Evolutionary conservation across 2,888 invertebrate species (phyloP), one percentile per base, ranked within the genome.

Genomic region (Tetheella fluctuosa): DNA sequence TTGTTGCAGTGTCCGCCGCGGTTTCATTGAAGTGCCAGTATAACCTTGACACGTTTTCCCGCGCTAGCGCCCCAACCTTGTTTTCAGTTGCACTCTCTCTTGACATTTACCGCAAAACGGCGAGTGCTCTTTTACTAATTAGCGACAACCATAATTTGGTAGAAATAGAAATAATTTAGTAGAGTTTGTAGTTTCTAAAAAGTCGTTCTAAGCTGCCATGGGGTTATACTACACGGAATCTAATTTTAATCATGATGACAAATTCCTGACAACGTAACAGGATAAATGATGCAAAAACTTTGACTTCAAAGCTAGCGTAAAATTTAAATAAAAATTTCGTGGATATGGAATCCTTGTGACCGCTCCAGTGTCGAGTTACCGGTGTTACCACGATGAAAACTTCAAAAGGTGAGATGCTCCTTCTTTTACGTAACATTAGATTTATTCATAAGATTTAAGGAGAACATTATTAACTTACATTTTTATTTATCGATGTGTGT

Each of bases 21-120:
- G 79, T 83, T 77, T 78, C 81, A 80, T 84, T 83, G 81, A 83
- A 79, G 83, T 84, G 85, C 76, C 77, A 81, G 68, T 71, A 79
- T 87, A 89, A 90, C 92, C 92, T 93, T 93, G 92, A 91, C 92
- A 91, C 88, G 77, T 83, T 92, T 91, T 91, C 89, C 90, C 91
- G 90, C 91, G 89, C 83, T 87, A 77, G 83, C 81, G 81, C 80
- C 81, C 77, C 83, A 84, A 86, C 88, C 89, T 90, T 89, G 87
- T 87, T 89, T 88, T 88, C 82, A 79, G 81, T 86, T 90, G 86
- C 89, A 90, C 87, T 88, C 85, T 84, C 85, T 79, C 86, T 87
- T 89, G 87, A 88, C 88, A 86, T 88, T 90, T 87, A 79, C 82
- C 82, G 81, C 83, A 85, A 85, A 83, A 80, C n/a, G 81, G 77